A percentile compares a stretch with the other conserved stretches of the same genome.
Evolutionary conservation across 2,113 vertebrate species (phyloP).

Genomic region (Orthochromis indermauri): DNA sequence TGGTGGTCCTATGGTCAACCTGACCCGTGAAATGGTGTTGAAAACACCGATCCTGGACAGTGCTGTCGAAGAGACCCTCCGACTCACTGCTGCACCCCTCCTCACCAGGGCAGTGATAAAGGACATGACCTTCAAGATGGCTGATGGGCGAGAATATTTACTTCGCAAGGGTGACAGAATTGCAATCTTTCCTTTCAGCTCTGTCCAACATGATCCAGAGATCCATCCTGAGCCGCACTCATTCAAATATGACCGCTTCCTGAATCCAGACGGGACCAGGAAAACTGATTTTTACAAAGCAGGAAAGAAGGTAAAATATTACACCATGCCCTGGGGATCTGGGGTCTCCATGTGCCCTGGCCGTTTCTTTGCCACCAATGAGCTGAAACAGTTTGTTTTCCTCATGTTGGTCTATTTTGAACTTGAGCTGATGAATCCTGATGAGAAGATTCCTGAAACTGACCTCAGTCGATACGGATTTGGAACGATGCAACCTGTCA

Average conservation of each 20-base stretch:
- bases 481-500: slow-evolving; percentile 77
- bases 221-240: slow-evolving; percentile 77
- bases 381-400: slow-evolving; percentile 86
- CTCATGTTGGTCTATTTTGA: slow-evolving; percentile 84
- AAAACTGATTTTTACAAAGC: slow-evolving; percentile 83
- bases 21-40: slow-evolving; percentile 71
- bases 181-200: slow-evolving; percentile 77
- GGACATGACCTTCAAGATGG: too few relatives aligned
- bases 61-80: slow-evolving; percentile 72
- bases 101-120: too few relatives aligned
- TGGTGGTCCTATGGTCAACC: slow-evolving; percentile 53
- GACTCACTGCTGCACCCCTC: too few relatives aligned
- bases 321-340: slow-evolving; percentile 87
- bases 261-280: slow-evolving; percentile 73
- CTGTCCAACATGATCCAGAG: slow-evolving; percentile 81
- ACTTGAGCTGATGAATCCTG: slow-evolving; percentile 74
- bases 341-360: slow-evolving; percentile 84
- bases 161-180: too few relatives aligned
- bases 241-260: slow-evolving; percentile 83
- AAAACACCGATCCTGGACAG: slow-evolving; percentile 81
- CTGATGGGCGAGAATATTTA: too few relatives aligned
- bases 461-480: slow-evolving; percentile 81
- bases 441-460: slow-evolving; percentile 69
- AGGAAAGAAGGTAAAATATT: slow-evolving; percentile 61
- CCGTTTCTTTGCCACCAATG: slow-evolving; percentile 81